Evolutionary conservation across 2,888 invertebrate genomes (phyloP), one percentile per base, ranked within the genome.

Genomic region (Chelonus formosanus): DNA sequence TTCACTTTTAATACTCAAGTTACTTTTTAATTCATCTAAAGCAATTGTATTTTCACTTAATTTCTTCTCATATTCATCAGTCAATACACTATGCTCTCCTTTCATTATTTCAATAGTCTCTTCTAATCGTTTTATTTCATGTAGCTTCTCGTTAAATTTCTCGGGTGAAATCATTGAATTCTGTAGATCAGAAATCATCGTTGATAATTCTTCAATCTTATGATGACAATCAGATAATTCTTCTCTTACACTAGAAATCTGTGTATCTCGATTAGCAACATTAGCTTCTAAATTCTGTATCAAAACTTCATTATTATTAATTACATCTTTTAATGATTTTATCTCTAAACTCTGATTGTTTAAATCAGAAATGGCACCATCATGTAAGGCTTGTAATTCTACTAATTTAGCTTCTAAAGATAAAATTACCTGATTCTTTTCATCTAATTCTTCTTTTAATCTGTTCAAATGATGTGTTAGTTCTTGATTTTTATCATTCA

Each of bases 1-100:
- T 67, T 90, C 83, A 75, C 90, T 90, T 80, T 92, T 92, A 62
- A 87, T 88, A 79, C 90, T 90, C 10, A 77, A 56, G 10, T 72
- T 70, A 3, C 47, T 62, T 44, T 67, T 71, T 58, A 75, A 64
- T n/a, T 40, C 55, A 6, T 68, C 63, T 0, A 71, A 5, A 0
- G 53, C 58, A 45, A 10, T 10, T 36, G 60, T 10, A 10, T 67
- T 43, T 8, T 52, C 52, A 4, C 8, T 6, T 7, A 52, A 8
- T 34, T 31, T 52, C 3, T 52, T 56, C 32, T 52, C 48, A 40
- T 5, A 69, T 34, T 59, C 59, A 55, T 68, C 63, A 31, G 70
- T 64, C 59, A 70, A 69, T 2, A 31, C 65, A 50, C 56, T 72
- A 69, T 4, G 74, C 34, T 73, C 74, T 47, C 71, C 70, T 50